Conservation (phyloP, 1,140 invertebrate species). For the Drosophila prosaltans region DNA sequence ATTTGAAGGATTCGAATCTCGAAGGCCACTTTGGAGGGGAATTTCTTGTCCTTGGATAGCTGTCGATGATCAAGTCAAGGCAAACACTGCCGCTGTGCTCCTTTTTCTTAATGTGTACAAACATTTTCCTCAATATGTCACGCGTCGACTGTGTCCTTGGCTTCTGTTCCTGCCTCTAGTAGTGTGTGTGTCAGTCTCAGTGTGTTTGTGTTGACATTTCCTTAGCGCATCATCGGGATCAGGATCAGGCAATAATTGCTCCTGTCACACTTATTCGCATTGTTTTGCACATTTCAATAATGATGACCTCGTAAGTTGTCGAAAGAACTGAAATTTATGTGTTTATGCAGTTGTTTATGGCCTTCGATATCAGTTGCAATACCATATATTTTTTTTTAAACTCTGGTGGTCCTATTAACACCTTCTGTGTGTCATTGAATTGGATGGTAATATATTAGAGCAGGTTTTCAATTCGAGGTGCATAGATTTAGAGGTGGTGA, state of each 20-base stretch:
- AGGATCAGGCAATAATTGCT: constrained; percentile 70
- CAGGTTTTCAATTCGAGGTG: background rate
- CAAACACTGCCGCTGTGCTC: constrained; percentile 53
- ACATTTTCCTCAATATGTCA: constrained; percentile 72
- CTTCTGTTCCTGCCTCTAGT: constrained; percentile 61
- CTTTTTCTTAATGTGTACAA: constrained; percentile 70
- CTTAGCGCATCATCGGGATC: constrained; percentile 45
- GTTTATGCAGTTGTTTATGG: constrained; percentile 44
- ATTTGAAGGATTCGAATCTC: constrained; percentile 35
- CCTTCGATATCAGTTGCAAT: constrained; percentile 38
- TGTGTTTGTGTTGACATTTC: constrained; percentile 67
- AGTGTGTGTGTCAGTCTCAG: constrained; percentile 49
- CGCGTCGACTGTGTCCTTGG: constrained; percentile 71
- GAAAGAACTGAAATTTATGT: constrained; percentile 59
- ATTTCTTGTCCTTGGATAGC: constrained; percentile 51
- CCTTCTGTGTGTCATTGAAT: constrained; percentile 33
- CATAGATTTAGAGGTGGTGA: background rate
- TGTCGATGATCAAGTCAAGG: constrained; percentile 60
- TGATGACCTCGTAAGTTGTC: constrained; percentile 63
- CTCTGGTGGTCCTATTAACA: constrained; percentile 48
- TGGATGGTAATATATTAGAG: background rate
- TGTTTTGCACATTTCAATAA: constrained; percentile 59
- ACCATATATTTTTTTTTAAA: background rate
- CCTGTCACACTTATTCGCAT: constrained; percentile 79
- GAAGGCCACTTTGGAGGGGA: constrained; percentile 52